Evolutionary conservation across 2,113 vertebrate genomes (phyloP).

Genomic region (Stigmatopora argus): DNA sequence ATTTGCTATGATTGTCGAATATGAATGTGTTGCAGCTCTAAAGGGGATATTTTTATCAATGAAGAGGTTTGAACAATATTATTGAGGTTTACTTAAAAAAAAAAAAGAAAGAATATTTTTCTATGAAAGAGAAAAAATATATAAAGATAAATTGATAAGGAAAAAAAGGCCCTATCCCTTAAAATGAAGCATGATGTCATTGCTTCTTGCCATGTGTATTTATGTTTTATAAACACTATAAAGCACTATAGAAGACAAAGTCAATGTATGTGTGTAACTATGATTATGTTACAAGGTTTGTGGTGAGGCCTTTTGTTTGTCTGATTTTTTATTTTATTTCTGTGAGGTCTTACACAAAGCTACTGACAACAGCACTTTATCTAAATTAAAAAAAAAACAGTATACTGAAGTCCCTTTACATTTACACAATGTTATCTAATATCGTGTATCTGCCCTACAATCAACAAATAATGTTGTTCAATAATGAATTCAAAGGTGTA

Average conservation of each 20-base stretch:
- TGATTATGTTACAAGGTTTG: slow-evolving; percentile 48
- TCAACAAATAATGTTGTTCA: slow-evolving; percentile 30
- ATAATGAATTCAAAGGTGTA: slow-evolving; percentile 22
- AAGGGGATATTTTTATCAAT: slow-evolving; percentile 75
- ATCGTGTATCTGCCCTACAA: slow-evolving; percentile 25
- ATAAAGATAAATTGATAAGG: slow-evolving; percentile 44
- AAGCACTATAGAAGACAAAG: slow-evolving; percentile 63
- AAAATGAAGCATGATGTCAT: slow-evolving; percentile 70
- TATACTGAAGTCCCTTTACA: slow-evolving; percentile 27
- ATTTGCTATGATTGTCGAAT: slow-evolving; percentile 73
- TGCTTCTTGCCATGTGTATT: slow-evolving; percentile 70
- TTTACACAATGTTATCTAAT: slow-evolving; percentile 31
- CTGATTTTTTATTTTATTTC: slow-evolving; percentile 46
- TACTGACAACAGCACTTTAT: slow-evolving; percentile 63
- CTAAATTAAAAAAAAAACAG: slow-evolving; percentile 37
- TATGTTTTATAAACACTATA: slow-evolving; percentile 70
- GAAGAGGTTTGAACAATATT: slow-evolving; percentile 64
- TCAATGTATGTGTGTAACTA: slow-evolving; percentile 60
- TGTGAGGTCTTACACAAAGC: slow-evolving; percentile 67
- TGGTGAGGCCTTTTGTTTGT: slow-evolving; percentile 46
- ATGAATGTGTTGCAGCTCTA: slow-evolving; percentile 72
- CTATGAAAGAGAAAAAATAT: slow-evolving; percentile 59
- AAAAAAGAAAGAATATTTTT: slow-evolving; percentile 70
- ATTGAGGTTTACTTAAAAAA: slow-evolving; percentile 61
- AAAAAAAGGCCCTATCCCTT: slow-evolving; percentile 56